phyloP scores from a whole-genome alignment of 2,113 vertebrate genomes.

The Pseudopodoces humilis region DNA sequence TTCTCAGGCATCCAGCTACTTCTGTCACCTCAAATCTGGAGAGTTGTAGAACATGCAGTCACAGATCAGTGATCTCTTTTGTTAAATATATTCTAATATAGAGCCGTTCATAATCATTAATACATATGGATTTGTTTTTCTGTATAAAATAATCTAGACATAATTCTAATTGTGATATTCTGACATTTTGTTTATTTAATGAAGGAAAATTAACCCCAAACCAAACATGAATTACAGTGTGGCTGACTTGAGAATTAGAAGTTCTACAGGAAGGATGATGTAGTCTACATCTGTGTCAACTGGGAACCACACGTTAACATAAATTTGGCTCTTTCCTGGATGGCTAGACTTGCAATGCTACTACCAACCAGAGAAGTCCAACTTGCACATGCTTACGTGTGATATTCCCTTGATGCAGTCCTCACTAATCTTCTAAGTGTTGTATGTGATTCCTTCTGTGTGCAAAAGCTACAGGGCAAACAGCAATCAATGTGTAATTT shows the following conservation, averaged over 20 bases:
- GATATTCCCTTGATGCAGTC: conserved; percentile 22
- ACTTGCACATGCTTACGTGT: background rate
- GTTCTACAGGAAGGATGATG: background rate
- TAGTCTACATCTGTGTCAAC: background rate
- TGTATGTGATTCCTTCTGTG: conserved; percentile 48
- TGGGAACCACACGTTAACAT: background rate
- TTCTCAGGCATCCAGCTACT: background rate
- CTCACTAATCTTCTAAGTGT: conserved; percentile 51
- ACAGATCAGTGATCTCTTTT: background rate
- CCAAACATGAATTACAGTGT: background rate
- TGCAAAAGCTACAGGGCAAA: conserved; percentile 65
- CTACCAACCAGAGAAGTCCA: background rate
- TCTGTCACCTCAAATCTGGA: background rate
- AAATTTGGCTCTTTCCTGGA: conserved; percentile 1
- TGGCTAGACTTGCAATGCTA: background rate
- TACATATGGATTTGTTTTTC: background rate
- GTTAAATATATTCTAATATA: background rate
- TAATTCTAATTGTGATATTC: background rate
- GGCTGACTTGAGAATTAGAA: background rate
- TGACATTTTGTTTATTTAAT: background rate
- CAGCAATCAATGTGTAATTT: conserved; percentile 66
- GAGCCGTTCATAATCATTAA: background rate
- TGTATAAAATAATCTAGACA: background rate
- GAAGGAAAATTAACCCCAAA: background rate
- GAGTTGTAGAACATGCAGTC: background rate